These are phyloP conservation scores for Danio aesculapii DNA, from an alignment of 2,797 vertebrate species.

Conservation along the genomic window DNA sequence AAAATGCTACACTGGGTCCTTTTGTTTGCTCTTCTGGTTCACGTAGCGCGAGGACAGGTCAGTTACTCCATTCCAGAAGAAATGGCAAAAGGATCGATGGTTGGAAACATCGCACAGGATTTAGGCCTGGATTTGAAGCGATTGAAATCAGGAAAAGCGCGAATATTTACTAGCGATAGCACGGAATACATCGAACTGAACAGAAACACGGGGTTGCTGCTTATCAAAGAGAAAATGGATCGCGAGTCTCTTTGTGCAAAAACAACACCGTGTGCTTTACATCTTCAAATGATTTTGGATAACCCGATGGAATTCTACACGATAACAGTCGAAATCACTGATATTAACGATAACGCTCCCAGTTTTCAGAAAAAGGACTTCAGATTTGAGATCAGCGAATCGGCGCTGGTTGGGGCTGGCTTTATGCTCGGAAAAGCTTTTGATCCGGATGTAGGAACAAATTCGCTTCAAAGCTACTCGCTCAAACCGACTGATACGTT, in stretches of 20 bases:
- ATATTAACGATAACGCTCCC: constrained; percentile 76
- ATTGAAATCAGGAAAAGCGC: constrained; percentile 68
- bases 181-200: constrained; percentile 69
- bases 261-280: constrained; percentile 74
- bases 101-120: constrained; percentile 76
- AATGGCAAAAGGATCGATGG: constrained; percentile 73
- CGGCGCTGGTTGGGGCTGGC: constrained; percentile 57
- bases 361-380: constrained; percentile 64
- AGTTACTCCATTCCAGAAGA: constrained; percentile 76
- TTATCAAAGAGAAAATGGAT: constrained; percentile 73
- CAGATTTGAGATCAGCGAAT: constrained; percentile 73
- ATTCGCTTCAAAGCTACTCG: constrained; percentile 52
- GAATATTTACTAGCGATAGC: constrained; percentile 65
- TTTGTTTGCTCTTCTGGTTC: background rate
- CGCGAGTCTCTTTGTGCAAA: constrained; percentile 72
- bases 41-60: constrained; percentile 65
- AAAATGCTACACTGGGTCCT: background rate
- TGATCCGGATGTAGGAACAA: constrained; percentile 56
- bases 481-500: constrained; percentile 71
- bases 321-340: constrained; percentile 71
- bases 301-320: constrained; percentile 73
- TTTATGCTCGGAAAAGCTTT: constrained; percentile 56
- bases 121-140: constrained; percentile 71
- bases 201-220: constrained; percentile 69
- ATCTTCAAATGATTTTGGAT: constrained; percentile 73